A percentile compares a stretch with the other conserved stretches of the same genome.
These are phyloP conservation scores for Echiichthys vipera DNA, from an alignment of 2,797 vertebrate genomes.

Conservation along the genomic window DNA sequence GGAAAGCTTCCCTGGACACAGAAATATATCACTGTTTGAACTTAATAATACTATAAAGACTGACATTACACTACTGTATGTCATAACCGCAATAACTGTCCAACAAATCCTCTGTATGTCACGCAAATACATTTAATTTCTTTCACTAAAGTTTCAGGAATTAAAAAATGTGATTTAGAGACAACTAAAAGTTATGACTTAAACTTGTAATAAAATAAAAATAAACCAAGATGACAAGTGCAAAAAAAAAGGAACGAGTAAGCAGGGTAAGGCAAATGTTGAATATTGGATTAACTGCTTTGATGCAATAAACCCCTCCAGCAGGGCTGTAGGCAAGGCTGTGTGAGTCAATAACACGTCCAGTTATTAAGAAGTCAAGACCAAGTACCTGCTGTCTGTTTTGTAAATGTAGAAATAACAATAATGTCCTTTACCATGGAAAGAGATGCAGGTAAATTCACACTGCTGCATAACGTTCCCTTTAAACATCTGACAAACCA, in stretches of 20 bases:
- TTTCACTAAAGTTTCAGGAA: neutral
- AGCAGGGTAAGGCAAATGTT: conserved; percentile 4
- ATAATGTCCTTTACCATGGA: neutral
- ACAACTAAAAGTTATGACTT: conserved; percentile 17
- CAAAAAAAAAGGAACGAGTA: conserved; percentile 29
- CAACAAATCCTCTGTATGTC: neutral
- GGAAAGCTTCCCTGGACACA: neutral
- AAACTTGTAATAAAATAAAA: conserved; percentile 14
- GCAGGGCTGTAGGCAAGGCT: neutral
- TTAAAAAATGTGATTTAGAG: conserved; percentile 22
- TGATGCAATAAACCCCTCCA: conserved; percentile 20
- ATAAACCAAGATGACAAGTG: conserved; percentile 20
- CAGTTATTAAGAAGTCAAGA: neutral
- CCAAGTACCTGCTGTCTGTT: neutral
- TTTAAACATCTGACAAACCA: neutral
- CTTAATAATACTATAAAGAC: neutral
- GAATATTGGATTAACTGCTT: conserved; percentile 23
- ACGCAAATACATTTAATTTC: conserved; percentile 1
- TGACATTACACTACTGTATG: neutral
- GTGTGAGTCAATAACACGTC: conserved; percentile 24
- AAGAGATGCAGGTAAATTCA: neutral
- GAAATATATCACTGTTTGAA: neutral
- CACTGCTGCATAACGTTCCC: neutral
- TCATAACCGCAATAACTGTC: neutral
- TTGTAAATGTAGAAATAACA: neutral